Conservation (phyloP, 2,797 vertebrate genomes). For the Microctenopoma lineatum region DNA sequence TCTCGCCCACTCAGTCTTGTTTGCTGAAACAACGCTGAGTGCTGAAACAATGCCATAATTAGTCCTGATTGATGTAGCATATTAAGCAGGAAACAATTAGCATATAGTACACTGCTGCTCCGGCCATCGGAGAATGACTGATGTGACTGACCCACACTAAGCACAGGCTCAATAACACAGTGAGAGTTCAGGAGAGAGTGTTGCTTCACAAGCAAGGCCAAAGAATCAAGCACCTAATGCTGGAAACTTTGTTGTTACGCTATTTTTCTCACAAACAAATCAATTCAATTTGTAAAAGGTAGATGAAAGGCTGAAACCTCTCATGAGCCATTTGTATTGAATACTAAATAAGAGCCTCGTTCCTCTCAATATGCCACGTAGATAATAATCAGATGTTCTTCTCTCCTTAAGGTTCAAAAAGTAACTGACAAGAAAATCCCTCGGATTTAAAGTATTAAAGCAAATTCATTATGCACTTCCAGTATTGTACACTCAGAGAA, state of each 20-base stretch:
- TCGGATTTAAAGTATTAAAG: slow-evolving; percentile 30
- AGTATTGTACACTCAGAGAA: slow-evolving; percentile 10
- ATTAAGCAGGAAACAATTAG: slow-evolving; percentile 89
- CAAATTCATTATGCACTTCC: slow-evolving; percentile 26
- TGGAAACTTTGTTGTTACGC: slow-evolving; percentile 60
- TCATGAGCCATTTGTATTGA: slow-evolving; percentile 44
- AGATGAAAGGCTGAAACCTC: slow-evolving; percentile 68
- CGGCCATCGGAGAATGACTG: slow-evolving; percentile 70
- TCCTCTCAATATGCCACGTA: slow-evolving; percentile 2
- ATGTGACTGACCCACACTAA: slow-evolving; percentile 66
- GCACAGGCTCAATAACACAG: slow-evolving; percentile 48
- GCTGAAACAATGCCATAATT: slow-evolving; percentile 87
- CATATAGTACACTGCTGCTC: slow-evolving; percentile 81
- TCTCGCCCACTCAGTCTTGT: slow-evolving; percentile 47
- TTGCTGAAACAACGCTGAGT: slow-evolving; percentile 63
- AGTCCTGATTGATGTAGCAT: slow-evolving; percentile 92
- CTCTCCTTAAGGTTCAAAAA: slow-evolving; percentile 17
- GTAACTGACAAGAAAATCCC: slow-evolving; percentile 5
- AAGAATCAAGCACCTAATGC: slow-evolving; percentile 51
- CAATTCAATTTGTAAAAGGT: slow-evolving; percentile 76
- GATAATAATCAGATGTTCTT: slow-evolving; percentile 1
- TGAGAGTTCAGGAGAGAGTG: background rate
- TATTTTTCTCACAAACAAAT: slow-evolving; percentile 78
- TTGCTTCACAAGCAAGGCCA: slow-evolving; percentile 20
- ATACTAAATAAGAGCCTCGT: slow-evolving; percentile 24